Percentiles rank a stretch among this genome's conserved stretches.
These are phyloP conservation scores for Trichonephila clavipes DNA, from an alignment of 1,140 invertebrate genomes.

Conservation along the genomic window DNA sequence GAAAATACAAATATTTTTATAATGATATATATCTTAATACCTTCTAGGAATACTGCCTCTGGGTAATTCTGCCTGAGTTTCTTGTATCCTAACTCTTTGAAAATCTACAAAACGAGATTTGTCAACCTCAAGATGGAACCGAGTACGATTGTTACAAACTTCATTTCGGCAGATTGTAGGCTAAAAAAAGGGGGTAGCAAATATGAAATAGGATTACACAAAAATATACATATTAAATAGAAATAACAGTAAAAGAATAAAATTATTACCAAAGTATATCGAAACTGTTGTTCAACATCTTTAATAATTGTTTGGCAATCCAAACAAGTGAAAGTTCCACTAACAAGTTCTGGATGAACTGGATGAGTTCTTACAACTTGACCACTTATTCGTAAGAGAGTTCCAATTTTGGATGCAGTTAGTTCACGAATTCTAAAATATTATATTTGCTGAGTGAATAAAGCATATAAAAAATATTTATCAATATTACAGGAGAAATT, in stretches of 20 bases:
- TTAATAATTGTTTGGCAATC: slow-evolving; percentile 97
- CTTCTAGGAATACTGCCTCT: slow-evolving; percentile 96
- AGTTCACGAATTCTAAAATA: slow-evolving; percentile 88
- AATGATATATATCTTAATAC: slow-evolving; percentile 79
- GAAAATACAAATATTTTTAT: too few species aligned
- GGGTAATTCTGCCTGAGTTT: slow-evolving; percentile 98
- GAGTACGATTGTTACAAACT: slow-evolving; percentile 93
- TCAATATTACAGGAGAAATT: neutral
- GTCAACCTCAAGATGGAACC: slow-evolving; percentile 95
- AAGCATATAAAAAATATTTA: too few species aligned
- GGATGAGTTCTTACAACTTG: slow-evolving; percentile 99
- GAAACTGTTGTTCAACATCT: slow-evolving; percentile 99
- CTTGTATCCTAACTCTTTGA: slow-evolving; percentile 99
- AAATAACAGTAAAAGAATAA: neutral
- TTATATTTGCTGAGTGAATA: neutral
- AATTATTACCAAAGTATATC: slow-evolving; percentile 81
- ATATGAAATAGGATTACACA: neutral
- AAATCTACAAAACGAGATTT: slow-evolving; percentile 99
- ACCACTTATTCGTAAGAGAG: slow-evolving; percentile 95
- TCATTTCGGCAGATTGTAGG: slow-evolving; percentile 98
- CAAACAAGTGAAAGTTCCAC: slow-evolving; percentile 95
- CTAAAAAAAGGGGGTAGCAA: slow-evolving; percentile 81
- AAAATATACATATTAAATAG: neutral
- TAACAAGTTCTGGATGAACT: slow-evolving; percentile 95
- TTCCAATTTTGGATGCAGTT: slow-evolving; percentile 96